Conservation (phyloP, 2,797 vertebrate genomes). For the Hephaestus fuliginosus region DNA sequence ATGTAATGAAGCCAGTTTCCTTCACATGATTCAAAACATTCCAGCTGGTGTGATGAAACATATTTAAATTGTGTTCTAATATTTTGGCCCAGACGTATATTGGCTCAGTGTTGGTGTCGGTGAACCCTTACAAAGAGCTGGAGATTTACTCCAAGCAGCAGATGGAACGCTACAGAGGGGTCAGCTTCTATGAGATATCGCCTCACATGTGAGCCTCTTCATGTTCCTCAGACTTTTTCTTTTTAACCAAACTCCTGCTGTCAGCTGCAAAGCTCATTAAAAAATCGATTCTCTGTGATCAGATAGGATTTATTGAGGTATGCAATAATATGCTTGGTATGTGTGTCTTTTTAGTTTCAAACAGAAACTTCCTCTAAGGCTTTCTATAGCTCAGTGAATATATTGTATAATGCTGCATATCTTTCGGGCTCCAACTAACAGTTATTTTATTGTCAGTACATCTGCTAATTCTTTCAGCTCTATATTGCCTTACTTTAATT, state of each 20-base stretch:
- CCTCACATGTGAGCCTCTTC: conserved; percentile 93
- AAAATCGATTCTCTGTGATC: not conserved
- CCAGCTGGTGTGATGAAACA: conserved; percentile 28
- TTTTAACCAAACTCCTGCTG: not conserved
- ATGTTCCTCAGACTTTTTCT: not conserved
- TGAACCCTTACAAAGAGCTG: conserved; percentile 89
- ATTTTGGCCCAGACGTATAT: conserved; percentile 90
- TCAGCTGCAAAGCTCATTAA: not conserved
- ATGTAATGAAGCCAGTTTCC: conserved; percentile 79
- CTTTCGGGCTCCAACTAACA: not conserved
- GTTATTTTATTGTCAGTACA: not conserved
- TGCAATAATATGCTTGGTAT: not conserved
- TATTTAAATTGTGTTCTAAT: conserved; percentile 38
- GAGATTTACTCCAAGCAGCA: conserved; percentile 93
- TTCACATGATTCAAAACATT: conserved; percentile 24
- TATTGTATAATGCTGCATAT: not conserved
- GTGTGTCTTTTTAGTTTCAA: not conserved
- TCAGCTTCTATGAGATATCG: conserved; percentile 96
- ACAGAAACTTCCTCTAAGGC: not conserved
- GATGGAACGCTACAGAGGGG: conserved; percentile 95
- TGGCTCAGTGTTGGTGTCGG: conserved; percentile 94
- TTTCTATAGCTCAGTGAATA: not conserved
- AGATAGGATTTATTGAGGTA: not conserved
- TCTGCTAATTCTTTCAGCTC: not conserved
- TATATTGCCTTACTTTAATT: not conserved